A percentile compares a stretch with the other conserved stretches of the same genome.
Conservation (phyloP, 2,888 invertebrate genomes). For the Apotomis turbidana region DNA sequence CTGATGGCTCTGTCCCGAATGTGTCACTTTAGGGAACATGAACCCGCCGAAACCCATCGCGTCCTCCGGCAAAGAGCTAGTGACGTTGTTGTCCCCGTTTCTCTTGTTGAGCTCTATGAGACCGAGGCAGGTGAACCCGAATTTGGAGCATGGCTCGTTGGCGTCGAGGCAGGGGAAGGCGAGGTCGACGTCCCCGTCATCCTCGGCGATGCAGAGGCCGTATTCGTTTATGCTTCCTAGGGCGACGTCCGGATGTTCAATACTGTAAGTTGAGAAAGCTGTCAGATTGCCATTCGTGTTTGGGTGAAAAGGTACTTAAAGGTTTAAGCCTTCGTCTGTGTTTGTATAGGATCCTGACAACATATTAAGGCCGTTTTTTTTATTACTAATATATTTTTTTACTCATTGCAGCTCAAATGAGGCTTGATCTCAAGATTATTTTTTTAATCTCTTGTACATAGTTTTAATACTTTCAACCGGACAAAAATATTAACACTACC, state of each 20-base stretch:
- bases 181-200: constrained; percentile 96
- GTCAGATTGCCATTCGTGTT: no score
- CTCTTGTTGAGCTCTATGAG: constrained; percentile 89
- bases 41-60: constrained; percentile 51
- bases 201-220: constrained; percentile 96
- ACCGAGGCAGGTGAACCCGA: constrained; percentile 95
- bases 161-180: constrained; percentile 96
- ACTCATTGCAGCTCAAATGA: no score
- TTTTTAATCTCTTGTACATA: no score
- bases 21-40: constrained; percentile 66
- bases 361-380: no score
- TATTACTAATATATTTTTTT: no score
- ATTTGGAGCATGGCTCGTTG: constrained; percentile 95
- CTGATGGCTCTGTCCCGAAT: constrained; percentile 68
- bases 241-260: constrained; percentile 85
- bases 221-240: constrained; percentile 88
- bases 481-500: no score
- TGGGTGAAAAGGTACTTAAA: no score
- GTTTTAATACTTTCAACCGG: no score
- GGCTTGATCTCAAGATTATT: no score
- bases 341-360: no score
- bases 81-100: constrained; percentile 53
- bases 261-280: constrained; percentile 66
- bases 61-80: constrained; percentile 71
- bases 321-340: no score